Evolutionary conservation across 2,113 vertebrate genomes (phyloP).

Genomic region (Apteryx mantelli): DNA sequence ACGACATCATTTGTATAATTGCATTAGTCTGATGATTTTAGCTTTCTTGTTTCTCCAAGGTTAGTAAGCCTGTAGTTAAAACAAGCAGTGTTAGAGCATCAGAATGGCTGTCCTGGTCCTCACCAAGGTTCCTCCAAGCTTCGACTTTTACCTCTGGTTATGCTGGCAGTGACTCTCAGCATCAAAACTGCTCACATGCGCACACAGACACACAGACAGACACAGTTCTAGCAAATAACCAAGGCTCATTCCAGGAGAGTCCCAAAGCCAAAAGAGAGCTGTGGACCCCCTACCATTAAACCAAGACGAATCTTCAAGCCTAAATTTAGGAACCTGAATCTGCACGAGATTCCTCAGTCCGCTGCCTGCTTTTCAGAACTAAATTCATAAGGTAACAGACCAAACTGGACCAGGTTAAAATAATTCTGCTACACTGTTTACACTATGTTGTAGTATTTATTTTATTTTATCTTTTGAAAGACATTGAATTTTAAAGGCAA

Average conservation of each 20-base stretch:
- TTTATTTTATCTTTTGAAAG: not conserved
- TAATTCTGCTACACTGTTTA: not conserved
- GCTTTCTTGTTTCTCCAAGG: not conserved
- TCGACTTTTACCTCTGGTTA: not conserved
- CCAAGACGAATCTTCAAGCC: not conserved
- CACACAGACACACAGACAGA: not conserved
- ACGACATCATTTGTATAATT: not conserved
- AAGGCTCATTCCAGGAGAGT: not conserved
- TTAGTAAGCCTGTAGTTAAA: not conserved
- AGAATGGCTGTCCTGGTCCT: not conserved
- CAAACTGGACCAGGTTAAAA: not conserved
- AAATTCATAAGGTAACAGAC: not conserved
- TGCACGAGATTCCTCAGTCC: not conserved
- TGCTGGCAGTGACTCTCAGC: fast-evolving
- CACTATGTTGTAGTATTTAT: not conserved
- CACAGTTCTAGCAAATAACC: not conserved
- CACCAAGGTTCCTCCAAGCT: not conserved
- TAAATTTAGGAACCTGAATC: not conserved
- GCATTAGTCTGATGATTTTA: not conserved
- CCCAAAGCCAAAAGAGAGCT: not conserved
- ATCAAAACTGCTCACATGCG: not conserved
- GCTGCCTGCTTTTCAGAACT: not conserved
- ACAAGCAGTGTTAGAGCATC: not conserved
- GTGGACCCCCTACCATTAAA: not conserved
- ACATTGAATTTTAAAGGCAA: not conserved